Percentiles rank a stretch among this genome's conserved stretches.
Evolutionary conservation across 2,797 vertebrate species (phyloP).

Genomic region (Xenopus petersii): DNA sequence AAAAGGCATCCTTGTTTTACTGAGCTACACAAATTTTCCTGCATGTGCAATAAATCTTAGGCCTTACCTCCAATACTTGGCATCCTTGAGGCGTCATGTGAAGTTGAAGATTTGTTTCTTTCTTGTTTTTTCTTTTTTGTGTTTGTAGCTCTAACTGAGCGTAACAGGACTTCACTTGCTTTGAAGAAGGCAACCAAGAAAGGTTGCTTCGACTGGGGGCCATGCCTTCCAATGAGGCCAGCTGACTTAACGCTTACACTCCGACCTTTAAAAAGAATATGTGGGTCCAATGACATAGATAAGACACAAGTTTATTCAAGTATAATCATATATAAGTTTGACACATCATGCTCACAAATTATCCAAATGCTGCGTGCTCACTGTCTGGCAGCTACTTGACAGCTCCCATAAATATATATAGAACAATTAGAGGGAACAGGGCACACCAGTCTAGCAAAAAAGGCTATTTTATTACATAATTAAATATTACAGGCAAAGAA

Average conservation of each 20-base stretch:
- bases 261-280: conserved; percentile 68
- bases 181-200: conserved; percentile 99
- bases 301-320: neutral
- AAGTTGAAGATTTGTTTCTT: conserved; percentile 86
- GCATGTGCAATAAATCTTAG: conserved; percentile 1
- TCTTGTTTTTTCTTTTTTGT: conserved; percentile 91
- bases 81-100: conserved; percentile 83
- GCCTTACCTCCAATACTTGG: conserved; percentile 79
- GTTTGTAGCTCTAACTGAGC: conserved; percentile 88
- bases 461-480: too few relatives aligned
- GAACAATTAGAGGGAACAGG: too few relatives aligned
- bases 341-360: too few relatives aligned
- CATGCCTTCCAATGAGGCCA: conserved; percentile 91
- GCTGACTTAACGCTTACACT: conserved; percentile 94
- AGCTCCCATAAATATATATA: too few relatives aligned
- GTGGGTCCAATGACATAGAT: neutral
- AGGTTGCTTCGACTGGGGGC: conserved; percentile 95
- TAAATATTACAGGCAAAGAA: too few relatives aligned
- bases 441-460: too few relatives aligned
- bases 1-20: too few relatives aligned
- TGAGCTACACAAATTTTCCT: too few relatives aligned
- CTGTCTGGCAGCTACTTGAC: too few relatives aligned
- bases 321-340: neutral
- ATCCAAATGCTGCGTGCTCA: too few relatives aligned
- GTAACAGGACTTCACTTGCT: conserved; percentile 93